phyloP scores from a whole-genome alignment of 2,113 vertebrate species.

The Atlantisia rogersi region DNA sequence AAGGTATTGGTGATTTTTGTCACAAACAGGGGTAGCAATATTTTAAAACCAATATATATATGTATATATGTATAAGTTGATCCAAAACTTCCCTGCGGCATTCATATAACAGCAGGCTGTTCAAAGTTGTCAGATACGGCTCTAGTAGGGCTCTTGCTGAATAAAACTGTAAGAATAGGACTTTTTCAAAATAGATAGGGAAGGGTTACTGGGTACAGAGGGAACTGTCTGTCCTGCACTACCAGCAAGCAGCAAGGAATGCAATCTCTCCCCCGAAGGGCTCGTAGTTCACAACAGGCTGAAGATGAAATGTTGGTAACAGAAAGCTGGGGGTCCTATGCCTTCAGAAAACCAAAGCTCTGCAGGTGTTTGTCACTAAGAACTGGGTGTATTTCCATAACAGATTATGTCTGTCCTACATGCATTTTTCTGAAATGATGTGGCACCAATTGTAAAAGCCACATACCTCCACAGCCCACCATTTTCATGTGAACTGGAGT shows the following conservation, averaged over 20 bases:
- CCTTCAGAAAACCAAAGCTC: background rate
- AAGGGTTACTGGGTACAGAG: background rate
- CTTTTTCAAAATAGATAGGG: background rate
- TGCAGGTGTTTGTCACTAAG: background rate
- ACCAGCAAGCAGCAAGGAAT: background rate
- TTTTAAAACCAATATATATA: background rate
- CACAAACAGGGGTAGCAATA: background rate
- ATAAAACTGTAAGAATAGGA: background rate
- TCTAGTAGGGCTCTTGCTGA: background rate
- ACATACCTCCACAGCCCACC: background rate
- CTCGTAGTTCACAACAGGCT: background rate
- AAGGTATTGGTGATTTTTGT: background rate
- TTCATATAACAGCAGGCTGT: fast-evolving
- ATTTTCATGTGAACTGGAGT: background rate
- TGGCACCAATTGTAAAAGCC: background rate
- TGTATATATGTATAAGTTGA: background rate
- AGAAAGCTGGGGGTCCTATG: background rate
- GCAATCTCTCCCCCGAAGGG: background rate
- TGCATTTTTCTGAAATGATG: background rate
- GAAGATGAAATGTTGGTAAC: background rate
- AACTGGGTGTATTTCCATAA: background rate
- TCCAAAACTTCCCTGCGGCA: fast-evolving
- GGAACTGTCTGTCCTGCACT: background rate
- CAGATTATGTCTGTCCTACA: background rate
- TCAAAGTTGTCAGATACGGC: background rate